These are phyloP conservation scores for Halictus quadricinctus DNA, from an alignment of 2,888 invertebrate species.

Conservation along the genomic window DNA sequence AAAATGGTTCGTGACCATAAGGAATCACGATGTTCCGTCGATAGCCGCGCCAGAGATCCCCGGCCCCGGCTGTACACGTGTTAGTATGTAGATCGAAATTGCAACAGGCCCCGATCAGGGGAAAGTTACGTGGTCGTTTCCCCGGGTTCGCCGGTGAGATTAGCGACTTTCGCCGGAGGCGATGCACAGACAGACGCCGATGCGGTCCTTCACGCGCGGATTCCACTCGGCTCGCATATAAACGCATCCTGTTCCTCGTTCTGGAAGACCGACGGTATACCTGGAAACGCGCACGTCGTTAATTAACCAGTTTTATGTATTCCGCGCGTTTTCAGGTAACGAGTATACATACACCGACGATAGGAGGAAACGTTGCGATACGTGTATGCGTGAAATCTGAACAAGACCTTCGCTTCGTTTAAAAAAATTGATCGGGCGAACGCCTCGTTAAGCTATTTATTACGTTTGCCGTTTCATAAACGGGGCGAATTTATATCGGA, in stretches of 20 bases:
- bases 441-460: neutral
- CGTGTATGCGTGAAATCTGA: neutral
- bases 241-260: slow-evolving; percentile 25
- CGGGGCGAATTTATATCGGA: neutral
- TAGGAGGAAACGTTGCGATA: neutral
- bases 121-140: slow-evolving; percentile 39
- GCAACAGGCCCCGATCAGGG: slow-evolving; percentile 30
- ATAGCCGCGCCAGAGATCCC: slow-evolving; percentile 25
- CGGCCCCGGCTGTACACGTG: slow-evolving; percentile 25
- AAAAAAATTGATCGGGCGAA: neutral
- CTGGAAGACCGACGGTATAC: slow-evolving; percentile 7
- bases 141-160: slow-evolving; percentile 17
- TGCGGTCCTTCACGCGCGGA: slow-evolving; percentile 27
- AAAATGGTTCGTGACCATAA: slow-evolving; percentile 33
- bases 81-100: slow-evolving; percentile 46
- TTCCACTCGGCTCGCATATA: slow-evolving; percentile 23
- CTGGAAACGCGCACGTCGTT: slow-evolving; percentile 20
- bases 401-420: neutral
- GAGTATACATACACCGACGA: neutral
- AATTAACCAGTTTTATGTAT: slow-evolving; percentile 32
- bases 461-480: neutral
- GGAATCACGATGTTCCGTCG: slow-evolving; percentile 26
- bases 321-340: slow-evolving; percentile 18
- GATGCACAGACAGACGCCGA: slow-evolving; percentile 16
- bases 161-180: slow-evolving; percentile 40